Conservation (phyloP, 1,140 invertebrate species). For the Zaprionus lachaisei region DNA sequence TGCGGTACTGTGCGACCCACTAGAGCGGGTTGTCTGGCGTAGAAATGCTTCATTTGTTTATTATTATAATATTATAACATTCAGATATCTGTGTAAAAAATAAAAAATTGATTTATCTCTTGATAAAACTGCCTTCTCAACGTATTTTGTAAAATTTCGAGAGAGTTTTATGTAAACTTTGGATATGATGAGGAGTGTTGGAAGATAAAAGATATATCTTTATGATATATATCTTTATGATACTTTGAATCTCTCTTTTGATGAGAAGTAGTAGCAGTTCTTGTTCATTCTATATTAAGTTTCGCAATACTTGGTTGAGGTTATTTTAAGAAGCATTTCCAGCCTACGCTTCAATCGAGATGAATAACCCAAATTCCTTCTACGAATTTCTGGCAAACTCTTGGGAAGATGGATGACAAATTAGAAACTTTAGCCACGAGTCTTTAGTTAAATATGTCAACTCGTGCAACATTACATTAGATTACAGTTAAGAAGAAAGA, state of each 20-base stretch:
- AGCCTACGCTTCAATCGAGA: not conserved
- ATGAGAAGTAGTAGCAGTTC: no score
- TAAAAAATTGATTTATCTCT: not conserved
- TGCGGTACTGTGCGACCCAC: slow-evolving; percentile 49
- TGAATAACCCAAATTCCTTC: not conserved
- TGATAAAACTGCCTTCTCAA: not conserved
- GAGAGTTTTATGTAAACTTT: not conserved
- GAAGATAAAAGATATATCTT: not conserved
- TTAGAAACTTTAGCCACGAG: not conserved
- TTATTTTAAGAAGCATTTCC: not conserved
- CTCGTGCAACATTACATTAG: not conserved
- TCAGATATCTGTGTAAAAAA: not conserved
- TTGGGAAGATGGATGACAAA: not conserved
- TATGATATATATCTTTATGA: not conserved
- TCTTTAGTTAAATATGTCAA: not conserved
- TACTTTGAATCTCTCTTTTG: not conserved
- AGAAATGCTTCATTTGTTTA: not conserved
- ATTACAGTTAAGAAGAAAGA: not conserved
- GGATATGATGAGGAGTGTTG: not conserved
- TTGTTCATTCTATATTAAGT: no score
- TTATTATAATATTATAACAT: not conserved
- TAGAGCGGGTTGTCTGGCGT: slow-evolving; percentile 35
- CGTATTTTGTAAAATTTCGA: not conserved
- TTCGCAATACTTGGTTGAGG: not conserved
- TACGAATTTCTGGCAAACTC: not conserved